Percentiles rank a stretch among this genome's conserved stretches.
Conservation (phyloP, 1,140 invertebrate genomes). For the Eurosta solidaginis region DNA sequence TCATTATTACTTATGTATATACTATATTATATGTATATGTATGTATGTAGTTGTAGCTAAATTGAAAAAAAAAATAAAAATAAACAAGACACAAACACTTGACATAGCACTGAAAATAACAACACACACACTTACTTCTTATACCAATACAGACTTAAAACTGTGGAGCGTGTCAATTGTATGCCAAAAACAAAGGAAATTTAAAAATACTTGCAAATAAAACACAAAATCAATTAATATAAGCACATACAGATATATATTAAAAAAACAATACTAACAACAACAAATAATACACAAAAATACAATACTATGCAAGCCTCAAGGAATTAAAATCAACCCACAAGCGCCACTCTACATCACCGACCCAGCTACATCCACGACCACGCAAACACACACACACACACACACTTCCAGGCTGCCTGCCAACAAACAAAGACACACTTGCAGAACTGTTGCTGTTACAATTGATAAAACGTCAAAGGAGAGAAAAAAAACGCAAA, state of each 20-base stretch:
- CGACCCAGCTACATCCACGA: not conserved
- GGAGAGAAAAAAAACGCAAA: no score
- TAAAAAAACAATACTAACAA: not conserved
- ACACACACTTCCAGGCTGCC: not conserved
- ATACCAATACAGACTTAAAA: not conserved
- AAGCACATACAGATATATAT: not conserved
- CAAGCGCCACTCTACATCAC: not conserved
- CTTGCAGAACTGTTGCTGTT: not conserved
- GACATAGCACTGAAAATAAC: not conserved
- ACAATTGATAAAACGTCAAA: no score
- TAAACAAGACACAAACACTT: not conserved
- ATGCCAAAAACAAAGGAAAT: not conserved
- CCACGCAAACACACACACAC: not conserved
- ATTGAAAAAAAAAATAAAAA: not conserved
- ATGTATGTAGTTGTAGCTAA: conserved; percentile 17
- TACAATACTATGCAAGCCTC: not conserved
- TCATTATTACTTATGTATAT: conserved; percentile 17
- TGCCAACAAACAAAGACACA: not conserved
- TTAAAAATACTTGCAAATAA: not conserved
- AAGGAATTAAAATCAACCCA: not conserved
- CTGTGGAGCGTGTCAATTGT: not conserved
- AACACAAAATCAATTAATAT: not conserved
- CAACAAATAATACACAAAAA: not conserved
- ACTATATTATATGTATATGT: conserved; percentile 25
- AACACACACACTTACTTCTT: not conserved